Conservation (phyloP, 2,888 invertebrate species). For the Deilephila elpenor region DNA sequence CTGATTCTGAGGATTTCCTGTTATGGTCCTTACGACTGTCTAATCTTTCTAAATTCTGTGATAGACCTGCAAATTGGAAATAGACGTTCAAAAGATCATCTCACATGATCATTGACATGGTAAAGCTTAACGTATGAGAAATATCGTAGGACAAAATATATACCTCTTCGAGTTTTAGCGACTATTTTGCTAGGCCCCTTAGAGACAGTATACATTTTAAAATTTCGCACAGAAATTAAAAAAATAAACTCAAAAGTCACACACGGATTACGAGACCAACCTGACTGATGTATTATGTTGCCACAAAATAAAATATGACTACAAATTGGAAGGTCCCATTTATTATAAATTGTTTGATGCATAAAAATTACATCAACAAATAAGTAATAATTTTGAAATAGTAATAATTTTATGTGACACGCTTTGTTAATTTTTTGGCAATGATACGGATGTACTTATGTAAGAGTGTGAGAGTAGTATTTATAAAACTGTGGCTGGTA, state of each 20-base stretch:
- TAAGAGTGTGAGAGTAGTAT: not conserved
- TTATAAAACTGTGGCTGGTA: not conserved
- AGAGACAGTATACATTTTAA: slow-evolving; percentile 93
- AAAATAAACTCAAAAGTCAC: slow-evolving; percentile 58
- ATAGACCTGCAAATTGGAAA: slow-evolving; percentile 85
- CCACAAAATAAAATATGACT: slow-evolving; percentile 30
- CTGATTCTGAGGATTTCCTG: slow-evolving; percentile 87
- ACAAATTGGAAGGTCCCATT: not conserved
- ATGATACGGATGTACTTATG: not conserved
- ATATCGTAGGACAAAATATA: slow-evolving; percentile 24
- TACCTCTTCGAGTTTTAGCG: slow-evolving; percentile 93
- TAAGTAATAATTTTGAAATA: not conserved
- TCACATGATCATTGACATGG: slow-evolving; percentile 47
- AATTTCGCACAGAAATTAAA: slow-evolving; percentile 71
- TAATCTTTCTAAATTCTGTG: slow-evolving; percentile 92
- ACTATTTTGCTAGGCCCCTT: slow-evolving; percentile 95
- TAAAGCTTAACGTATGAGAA: not conserved
- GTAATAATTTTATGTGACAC: not conserved
- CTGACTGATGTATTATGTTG: slow-evolving; percentile 40
- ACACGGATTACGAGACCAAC: slow-evolving; percentile 58
- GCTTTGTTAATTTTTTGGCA: not conserved
- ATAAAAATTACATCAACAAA: too few species aligned
- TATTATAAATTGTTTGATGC: not conserved
- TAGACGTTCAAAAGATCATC: slow-evolving; percentile 54
- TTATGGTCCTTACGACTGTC: slow-evolving; percentile 89